Conservation (phyloP, 2,888 invertebrate species). For the Colostygia pectinataria region DNA sequence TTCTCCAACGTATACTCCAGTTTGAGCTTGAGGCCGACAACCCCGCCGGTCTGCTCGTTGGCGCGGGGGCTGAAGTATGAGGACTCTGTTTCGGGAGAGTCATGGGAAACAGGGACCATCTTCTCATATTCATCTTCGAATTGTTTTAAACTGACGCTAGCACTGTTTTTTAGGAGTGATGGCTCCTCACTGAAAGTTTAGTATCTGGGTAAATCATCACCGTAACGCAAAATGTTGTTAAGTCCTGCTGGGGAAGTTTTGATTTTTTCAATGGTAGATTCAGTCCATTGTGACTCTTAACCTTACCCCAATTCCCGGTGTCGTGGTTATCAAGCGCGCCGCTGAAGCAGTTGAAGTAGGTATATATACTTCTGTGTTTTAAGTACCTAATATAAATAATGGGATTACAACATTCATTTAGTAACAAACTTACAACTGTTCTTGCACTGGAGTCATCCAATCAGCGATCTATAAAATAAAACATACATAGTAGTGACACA, state of each 20-base stretch:
- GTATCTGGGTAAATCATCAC: not conserved
- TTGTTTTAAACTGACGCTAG: constrained; percentile 29
- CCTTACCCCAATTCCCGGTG: too few relatives aligned
- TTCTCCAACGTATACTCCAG: constrained; percentile 52
- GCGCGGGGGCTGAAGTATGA: not conserved
- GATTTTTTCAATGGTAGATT: too few relatives aligned
- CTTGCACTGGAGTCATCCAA: constrained; percentile 65
- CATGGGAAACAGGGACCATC: constrained; percentile 28
- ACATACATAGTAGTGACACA: too few relatives aligned
- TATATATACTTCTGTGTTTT: too few relatives aligned
- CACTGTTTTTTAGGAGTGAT: constrained; percentile 28
- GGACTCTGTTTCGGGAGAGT: constrained; percentile 17
- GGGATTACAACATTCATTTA: too few relatives aligned
- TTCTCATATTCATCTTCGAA: constrained; percentile 39
- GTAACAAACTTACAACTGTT: constrained; percentile 68
- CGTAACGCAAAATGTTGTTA: not conserved
- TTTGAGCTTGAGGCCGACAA: constrained; percentile 47
- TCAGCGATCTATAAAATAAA: constrained; percentile 53
- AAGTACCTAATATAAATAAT: too few relatives aligned
- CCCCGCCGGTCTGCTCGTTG: constrained; percentile 32
- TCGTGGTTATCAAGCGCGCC: too few relatives aligned
- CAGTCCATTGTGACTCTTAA: too few relatives aligned
- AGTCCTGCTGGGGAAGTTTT: too few relatives aligned
- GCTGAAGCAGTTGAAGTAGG: too few relatives aligned
- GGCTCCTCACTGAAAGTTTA: constrained; percentile 32